Evolutionary conservation across 1,140 invertebrate genomes (phyloP).

Genomic region (Bicyclus anynana): DNA sequence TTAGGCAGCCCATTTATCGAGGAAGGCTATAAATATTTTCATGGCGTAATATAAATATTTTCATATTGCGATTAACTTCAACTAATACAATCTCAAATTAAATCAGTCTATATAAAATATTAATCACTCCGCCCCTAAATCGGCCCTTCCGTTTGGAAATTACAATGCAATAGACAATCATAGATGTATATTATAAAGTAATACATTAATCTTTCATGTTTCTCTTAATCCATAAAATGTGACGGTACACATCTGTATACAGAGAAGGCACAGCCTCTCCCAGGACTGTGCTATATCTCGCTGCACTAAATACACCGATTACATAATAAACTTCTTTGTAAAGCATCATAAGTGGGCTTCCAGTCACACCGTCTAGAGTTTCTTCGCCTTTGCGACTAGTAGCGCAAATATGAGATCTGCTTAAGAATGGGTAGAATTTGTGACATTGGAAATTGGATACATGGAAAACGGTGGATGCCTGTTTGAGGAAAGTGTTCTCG

Average conservation of each 20-base stretch:
- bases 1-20: too few relatives aligned
- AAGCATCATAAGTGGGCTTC: slow-evolving; percentile 62
- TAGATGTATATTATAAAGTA: too few relatives aligned
- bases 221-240: slow-evolving; percentile 52
- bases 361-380: slow-evolving; percentile 63
- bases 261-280: slow-evolving; percentile 58
- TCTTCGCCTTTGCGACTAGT: slow-evolving; percentile 54
- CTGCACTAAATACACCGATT: slow-evolving; percentile 59
- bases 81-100: too few relatives aligned
- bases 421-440: slow-evolving; percentile 42
- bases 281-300: slow-evolving; percentile 51
- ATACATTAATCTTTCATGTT: slow-evolving; percentile 20
- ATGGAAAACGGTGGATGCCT: slow-evolving; percentile 54
- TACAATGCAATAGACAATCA: too few relatives aligned
- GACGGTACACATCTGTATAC: slow-evolving; percentile 59
- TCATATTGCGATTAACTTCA: too few relatives aligned
- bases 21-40: too few relatives aligned
- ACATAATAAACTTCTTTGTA: slow-evolving; percentile 52
- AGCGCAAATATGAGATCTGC: slow-evolving; percentile 48
- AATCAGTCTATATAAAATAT: too few relatives aligned
- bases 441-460: slow-evolving; percentile 46
- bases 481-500: too few relatives aligned
- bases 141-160: too few relatives aligned
- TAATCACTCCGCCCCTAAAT: too few relatives aligned
- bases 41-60: too few relatives aligned